Percentiles rank a stretch among this genome's conserved stretches.
phyloP scores from a whole-genome alignment of 2,113 vertebrate species.

The Paralichthys olivaceus region DNA sequence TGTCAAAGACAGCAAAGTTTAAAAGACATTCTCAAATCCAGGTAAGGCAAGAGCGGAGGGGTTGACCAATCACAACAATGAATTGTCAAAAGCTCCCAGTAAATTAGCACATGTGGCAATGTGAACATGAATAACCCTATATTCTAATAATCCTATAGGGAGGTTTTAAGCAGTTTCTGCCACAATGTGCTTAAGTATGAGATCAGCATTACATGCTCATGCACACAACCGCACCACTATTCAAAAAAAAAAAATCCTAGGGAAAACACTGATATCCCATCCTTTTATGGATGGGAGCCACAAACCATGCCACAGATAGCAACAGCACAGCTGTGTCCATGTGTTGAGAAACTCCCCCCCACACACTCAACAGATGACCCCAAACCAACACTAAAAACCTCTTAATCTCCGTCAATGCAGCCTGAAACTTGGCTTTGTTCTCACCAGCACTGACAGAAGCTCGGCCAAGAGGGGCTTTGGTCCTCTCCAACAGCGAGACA shows the following conservation, averaged over 20 bases:
- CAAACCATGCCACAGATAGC: neutral
- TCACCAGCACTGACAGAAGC: constrained; percentile 21
- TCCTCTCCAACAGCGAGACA: constrained; percentile 23
- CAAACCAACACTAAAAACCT: constrained; percentile 5
- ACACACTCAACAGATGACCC: neutral
- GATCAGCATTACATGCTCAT: neutral
- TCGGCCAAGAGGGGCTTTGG: constrained; percentile 32
- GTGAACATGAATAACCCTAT: no score
- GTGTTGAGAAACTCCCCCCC: constrained; percentile 9
- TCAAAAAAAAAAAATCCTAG: neutral
- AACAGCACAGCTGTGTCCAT: constrained; percentile 33
- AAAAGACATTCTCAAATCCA: no score
- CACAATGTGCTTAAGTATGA: no score
- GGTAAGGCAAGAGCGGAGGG: no score
- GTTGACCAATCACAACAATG: no score
- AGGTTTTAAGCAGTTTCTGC: no score
- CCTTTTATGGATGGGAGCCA: neutral
- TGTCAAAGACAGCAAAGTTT: no score
- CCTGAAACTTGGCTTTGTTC: constrained; percentile 31
- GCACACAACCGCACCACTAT: neutral
- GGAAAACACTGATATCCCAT: neutral
- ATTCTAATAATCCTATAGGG: no score
- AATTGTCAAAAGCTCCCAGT: no score
- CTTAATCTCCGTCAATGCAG: constrained; percentile 15
- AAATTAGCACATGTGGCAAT: no score